Conservation (phyloP, 2,113 vertebrate species). For the Prochilodus magdalenae region DNA sequence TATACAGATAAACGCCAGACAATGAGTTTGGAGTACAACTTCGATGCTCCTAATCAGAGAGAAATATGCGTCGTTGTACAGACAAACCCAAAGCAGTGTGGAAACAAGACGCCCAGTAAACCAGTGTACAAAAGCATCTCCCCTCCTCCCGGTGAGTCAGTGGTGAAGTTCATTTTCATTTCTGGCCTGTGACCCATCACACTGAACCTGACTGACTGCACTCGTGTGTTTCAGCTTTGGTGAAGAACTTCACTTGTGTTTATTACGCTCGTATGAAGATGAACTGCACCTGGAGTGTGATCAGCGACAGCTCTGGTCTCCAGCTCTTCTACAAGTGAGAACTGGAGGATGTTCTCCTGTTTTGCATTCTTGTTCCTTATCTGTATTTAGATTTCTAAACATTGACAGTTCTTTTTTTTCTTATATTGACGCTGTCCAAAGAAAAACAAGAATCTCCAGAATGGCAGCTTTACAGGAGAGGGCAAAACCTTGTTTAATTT, state of each 20-base stretch:
- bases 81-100: background rate
- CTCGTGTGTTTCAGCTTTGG: slow-evolving; percentile 47
- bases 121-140: fast-evolving
- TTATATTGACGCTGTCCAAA: no score
- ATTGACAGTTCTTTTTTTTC: background rate
- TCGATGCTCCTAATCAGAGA: background rate
- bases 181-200: background rate
- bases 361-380: background rate
- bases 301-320: background rate
- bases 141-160: slow-evolving; percentile 31
- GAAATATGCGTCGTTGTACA: slow-evolving; percentile 39
- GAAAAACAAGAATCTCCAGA: no score
- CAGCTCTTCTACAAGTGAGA: slow-evolving; percentile 66
- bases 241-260: slow-evolving; percentile 63
- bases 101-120: fast-evolving
- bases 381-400: background rate
- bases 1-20: background rate
- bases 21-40: fast-evolving
- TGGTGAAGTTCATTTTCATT: background rate
- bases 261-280: fast-evolving
- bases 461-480: no score
- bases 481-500: no score
- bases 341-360: background rate
- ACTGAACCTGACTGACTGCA: background rate
- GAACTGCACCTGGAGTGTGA: slow-evolving; percentile 69